These are phyloP conservation scores for Watsonalla cultraria DNA, from an alignment of 2,888 invertebrate species.

Conservation along the genomic window DNA sequence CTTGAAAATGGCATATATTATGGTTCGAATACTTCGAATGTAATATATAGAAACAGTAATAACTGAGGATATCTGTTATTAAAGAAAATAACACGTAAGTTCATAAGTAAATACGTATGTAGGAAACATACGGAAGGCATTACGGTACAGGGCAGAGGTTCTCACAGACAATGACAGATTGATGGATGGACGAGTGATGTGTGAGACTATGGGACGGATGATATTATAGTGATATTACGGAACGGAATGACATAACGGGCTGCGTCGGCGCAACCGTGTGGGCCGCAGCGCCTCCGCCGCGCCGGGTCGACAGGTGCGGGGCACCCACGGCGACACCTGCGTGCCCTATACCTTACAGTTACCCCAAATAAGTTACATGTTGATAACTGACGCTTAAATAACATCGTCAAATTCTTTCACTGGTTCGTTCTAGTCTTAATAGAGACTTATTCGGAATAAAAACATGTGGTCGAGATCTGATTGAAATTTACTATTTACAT, in stretches of 20 bases:
- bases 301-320: neutral
- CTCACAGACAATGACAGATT: slow-evolving; percentile 23
- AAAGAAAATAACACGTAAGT: neutral
- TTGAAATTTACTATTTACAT: too few species aligned
- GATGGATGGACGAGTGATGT: slow-evolving; percentile 41
- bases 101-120: neutral
- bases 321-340: neutral
- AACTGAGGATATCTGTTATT: too few species aligned
- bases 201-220: slow-evolving; percentile 60
- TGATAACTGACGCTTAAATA: too few species aligned
- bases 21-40: too few species aligned
- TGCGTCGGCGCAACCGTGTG: slow-evolving; percentile 3
- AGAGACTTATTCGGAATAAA: too few species aligned
- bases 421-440: too few species aligned
- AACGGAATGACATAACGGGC: slow-evolving; percentile 68
- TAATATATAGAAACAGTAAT: too few species aligned
- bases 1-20: too few species aligned
- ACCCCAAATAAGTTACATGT: neutral
- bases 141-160: neutral
- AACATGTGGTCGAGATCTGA: too few species aligned
- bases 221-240: slow-evolving; percentile 56
- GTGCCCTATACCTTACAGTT: neutral
- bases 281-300: neutral
- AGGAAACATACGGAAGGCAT: neutral
- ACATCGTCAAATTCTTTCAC: too few species aligned